phyloP scores from a whole-genome alignment of 2,888 invertebrate genomes.

The Drosophila eohydei region DNA sequence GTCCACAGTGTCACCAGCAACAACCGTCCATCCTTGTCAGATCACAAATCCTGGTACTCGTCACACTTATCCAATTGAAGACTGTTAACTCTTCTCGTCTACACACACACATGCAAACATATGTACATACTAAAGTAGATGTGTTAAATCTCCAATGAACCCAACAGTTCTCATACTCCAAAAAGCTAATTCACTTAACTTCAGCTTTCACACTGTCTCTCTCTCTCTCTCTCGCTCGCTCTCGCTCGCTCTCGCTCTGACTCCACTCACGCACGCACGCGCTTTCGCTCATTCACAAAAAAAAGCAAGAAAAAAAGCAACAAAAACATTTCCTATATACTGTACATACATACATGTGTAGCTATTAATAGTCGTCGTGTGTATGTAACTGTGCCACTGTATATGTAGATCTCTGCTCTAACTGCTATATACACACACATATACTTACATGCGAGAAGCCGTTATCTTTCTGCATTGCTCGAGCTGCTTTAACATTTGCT shows the following conservation, averaged over 20 bases:
- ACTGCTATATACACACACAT: not conserved
- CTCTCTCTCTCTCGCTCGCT: constrained; percentile 33
- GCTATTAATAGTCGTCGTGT: constrained; percentile 26
- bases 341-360: constrained; percentile 21
- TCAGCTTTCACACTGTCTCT: not conserved
- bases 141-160: not conserved
- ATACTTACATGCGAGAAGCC: constrained; percentile 3
- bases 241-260: constrained; percentile 16
- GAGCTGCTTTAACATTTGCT: constrained; percentile 6
- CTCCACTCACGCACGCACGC: constrained; percentile 27
- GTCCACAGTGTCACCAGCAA: constrained; percentile 12
- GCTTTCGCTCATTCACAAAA: constrained; percentile 25
- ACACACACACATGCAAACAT: not conserved
- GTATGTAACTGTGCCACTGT: constrained; percentile 35
- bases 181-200: not conserved
- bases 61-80: not conserved
- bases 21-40: constrained; percentile 7
- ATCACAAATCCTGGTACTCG: constrained; percentile 20
- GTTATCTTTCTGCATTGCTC: not conserved
- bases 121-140: not conserved
- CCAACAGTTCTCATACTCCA: not conserved
- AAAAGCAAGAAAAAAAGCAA: not conserved
- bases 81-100: not conserved
- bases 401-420: constrained; percentile 24
- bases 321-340: constrained; percentile 15